Evolutionary conservation across 2,888 invertebrate species (phyloP), one percentile per base, ranked within the genome.

Genomic region (Salticus scenicus): DNA sequence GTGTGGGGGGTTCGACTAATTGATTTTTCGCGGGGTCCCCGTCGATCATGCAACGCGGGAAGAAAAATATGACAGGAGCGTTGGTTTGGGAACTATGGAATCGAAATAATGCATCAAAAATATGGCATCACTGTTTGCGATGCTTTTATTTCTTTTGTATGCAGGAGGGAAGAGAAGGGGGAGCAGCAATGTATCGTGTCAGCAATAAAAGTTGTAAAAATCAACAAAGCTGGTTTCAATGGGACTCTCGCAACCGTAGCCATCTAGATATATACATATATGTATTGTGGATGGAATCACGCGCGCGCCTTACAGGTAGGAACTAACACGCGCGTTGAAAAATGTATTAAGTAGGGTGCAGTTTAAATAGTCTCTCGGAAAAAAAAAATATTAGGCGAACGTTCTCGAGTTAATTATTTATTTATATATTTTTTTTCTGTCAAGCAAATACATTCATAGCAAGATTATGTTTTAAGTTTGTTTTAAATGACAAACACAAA

Each of bases 31-130:
- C 57, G 57, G 57, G 57, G 57, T 57, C 57, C 57, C 57, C 57
- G 57, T 57, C 57, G 24, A 57, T 57, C 57, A 57, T 57, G 57
- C 57, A 57, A 57, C 24, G 57, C 57, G 57, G 57, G 57, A 57
- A 57, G 57, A 57, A 57, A 57, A 57, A 57, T 57, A 57, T 57
- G 57, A 57, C 57, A 57, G 57, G 57, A 57, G 57, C 57, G 57
- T 57, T 57, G 57, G 57, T 57, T 57, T 57, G 57, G 57, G 57
- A 57, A 57, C 57, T 57, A 57, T 57, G 57, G 57, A 57, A 57
- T 57, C 57, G 57, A 57, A 57, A 57, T 57, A 57, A 57, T 57
- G 57, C 57, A 57, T 57, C 57, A 57, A 57, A 57, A 57, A 57
- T 57, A 57, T 57, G 57, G 57, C 57, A 57, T 57, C 57, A 57